Evolutionary conservation across 1,140 invertebrate species (phyloP).

Genomic region (Drosophila willistoni): DNA sequence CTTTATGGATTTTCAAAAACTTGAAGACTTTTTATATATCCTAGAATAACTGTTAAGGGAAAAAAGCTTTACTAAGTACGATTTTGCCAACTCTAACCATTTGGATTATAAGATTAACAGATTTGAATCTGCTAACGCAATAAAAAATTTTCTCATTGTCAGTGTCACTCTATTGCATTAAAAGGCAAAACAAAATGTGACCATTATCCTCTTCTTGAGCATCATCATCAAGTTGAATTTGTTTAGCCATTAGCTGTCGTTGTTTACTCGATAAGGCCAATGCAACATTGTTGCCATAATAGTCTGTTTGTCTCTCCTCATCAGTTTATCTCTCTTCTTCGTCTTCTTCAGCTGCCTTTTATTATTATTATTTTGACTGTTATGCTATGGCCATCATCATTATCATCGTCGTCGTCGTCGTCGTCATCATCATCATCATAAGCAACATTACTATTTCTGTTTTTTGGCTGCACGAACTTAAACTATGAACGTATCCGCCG

Average conservation of each 20-base stretch:
- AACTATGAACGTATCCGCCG: slow-evolving; percentile 25
- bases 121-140: background rate
- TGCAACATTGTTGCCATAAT: slow-evolving; percentile 40
- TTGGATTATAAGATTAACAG: background rate
- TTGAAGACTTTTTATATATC: no score
- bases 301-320: slow-evolving; percentile 50
- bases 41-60: no score
- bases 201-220: slow-evolving; percentile 10
- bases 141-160: background rate
- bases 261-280: slow-evolving; percentile 25
- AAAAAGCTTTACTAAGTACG: no score
- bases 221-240: background rate
- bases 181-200: slow-evolving; percentile 7
- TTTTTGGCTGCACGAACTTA: slow-evolving; percentile 57
- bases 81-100: no score
- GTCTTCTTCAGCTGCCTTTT: background rate
- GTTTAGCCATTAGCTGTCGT: slow-evolving; percentile 11
- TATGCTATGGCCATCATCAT: slow-evolving; percentile 49
- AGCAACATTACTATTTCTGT: slow-evolving; percentile 27
- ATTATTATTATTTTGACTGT: slow-evolving; percentile 44
- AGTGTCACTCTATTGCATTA: background rate
- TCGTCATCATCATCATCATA: slow-evolving; percentile 32
- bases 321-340: slow-evolving; percentile 33
- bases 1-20: background rate
- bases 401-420: slow-evolving; percentile 33